Base-by-base conservation (phyloP, 2,113 vertebrate species). In the Callipepla californica region DNA sequence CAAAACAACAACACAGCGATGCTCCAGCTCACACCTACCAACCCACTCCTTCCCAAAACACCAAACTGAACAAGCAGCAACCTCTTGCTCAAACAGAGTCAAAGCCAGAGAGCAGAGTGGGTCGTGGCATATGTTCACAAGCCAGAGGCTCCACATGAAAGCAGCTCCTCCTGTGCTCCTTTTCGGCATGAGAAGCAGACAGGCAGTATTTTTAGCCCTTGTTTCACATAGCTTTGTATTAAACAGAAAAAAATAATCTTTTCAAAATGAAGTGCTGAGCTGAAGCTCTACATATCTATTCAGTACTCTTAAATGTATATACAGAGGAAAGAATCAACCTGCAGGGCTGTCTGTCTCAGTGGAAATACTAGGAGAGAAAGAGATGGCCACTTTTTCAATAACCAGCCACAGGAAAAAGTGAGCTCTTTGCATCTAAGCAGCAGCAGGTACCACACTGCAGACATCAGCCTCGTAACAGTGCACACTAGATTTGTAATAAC, bases 91-190 rank as follows among this genome's bases (percentile, higher is more conserved):
- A 65, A 63, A 65, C 0, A 63, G 20, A 83, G 47, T 25, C 76
- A 69, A 83, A 23, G 66, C 16, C 63, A 74, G 61, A 86, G 57
- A 78, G 90, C 13, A 42, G 70, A 93, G 61, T 28, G 32, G 42
- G 80, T 12, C 58, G 69, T 59, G 57, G 68, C 61, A 50, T 4
- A 7, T 22, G 47, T 38, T 90, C 83, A 93, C 88, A 83, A 94
- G 73, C 61, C 83, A 86, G 80, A 63, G 16, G 65, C 76, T 67
- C 65, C 85, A 73, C 53, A 42, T 40, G 50, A 92, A 76, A 84
- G 47, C 40, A 92, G 12, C 40, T 42, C 67, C 76, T 62, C 85
- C 51, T 8, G 0, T 47, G 59, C 68, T 42, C 47, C 19, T 83
- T 63, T 63, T 62, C 83, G 55, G 57, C 50, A 75, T 3, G 30